Evolutionary conservation across 2,888 invertebrate genomes (phyloP).

Genomic region (Dascillus cervinus): DNA sequence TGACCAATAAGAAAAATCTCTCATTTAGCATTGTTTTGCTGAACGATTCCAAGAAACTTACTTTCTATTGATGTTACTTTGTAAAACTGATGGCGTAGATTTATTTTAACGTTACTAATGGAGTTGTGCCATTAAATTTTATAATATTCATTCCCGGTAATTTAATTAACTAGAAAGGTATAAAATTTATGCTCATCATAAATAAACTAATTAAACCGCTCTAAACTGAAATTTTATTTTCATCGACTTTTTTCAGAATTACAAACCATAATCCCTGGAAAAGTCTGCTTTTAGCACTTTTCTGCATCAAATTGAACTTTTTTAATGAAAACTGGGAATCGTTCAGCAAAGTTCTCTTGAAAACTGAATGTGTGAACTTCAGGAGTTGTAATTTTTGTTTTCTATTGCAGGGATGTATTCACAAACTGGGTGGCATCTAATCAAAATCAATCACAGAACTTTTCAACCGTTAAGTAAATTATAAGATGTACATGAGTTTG

Average conservation of each 20-base stretch:
- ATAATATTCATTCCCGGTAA: too few relatives aligned
- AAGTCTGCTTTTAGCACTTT: background rate
- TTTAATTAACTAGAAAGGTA: too few relatives aligned
- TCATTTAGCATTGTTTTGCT: too few relatives aligned
- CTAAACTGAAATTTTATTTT: background rate
- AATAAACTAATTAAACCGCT: too few relatives aligned
- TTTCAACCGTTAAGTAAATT: constrained; percentile 70
- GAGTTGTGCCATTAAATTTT: too few relatives aligned
- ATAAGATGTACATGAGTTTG: constrained; percentile 20
- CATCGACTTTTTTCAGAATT: background rate
- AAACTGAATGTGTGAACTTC: background rate
- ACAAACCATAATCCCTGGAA: background rate
- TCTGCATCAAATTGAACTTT: background rate
- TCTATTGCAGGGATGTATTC: constrained; percentile 75
- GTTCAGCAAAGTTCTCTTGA: too few relatives aligned
- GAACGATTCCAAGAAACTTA: too few relatives aligned
- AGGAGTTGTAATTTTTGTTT: constrained; percentile 20
- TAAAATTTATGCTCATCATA: too few relatives aligned
- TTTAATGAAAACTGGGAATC: constrained; percentile 4
- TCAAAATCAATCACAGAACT: constrained; percentile 70
- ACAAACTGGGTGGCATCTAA: constrained; percentile 83
- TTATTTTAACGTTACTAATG: background rate
- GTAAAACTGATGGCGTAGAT: too few relatives aligned
- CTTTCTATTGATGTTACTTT: too few relatives aligned
- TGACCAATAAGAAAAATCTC: too few relatives aligned